Evolutionary conservation across 2,888 invertebrate species (phyloP).

Genomic region (Eupeodes latifasciatus): DNA sequence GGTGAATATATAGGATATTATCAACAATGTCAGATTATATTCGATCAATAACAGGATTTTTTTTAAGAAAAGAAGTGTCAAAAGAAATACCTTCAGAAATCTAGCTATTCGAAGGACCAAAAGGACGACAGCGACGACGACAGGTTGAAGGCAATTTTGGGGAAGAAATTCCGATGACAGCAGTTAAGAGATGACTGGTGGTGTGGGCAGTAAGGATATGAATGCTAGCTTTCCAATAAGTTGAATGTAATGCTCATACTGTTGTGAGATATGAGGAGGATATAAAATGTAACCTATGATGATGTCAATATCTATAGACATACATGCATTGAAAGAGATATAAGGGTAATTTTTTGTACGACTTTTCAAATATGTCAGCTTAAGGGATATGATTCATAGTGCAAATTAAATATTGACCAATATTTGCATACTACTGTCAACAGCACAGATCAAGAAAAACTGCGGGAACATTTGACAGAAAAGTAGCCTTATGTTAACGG

Average conservation of each 20-base stretch:
- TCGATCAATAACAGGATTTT: constrained; percentile 28
- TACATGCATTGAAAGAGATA: background rate
- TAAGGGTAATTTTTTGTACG: background rate
- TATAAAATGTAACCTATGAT: background rate
- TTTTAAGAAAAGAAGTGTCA: background rate
- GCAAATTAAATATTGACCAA: background rate
- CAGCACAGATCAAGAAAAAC: too few relatives aligned
- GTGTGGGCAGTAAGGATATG: too few relatives aligned
- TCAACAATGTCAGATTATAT: constrained; percentile 59
- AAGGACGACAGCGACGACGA: too few relatives aligned
- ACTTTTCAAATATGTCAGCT: constrained; percentile 4
- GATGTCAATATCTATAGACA: background rate
- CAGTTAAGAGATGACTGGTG: background rate
- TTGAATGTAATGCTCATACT: too few relatives aligned
- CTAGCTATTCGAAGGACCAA: too few relatives aligned
- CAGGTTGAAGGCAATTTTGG: constrained; percentile 8
- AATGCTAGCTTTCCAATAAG: background rate
- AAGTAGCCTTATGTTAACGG: too few relatives aligned
- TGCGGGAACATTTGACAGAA: too few relatives aligned
- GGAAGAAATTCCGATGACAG: background rate
- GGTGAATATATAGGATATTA: constrained; percentile 9
- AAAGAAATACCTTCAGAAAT: too few relatives aligned
- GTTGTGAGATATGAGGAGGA: too few relatives aligned
- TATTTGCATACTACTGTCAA: background rate
- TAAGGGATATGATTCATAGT: background rate